Percentiles rank a stretch among this genome's conserved stretches.
Conservation (phyloP, 2,113 vertebrate genomes). For the Psettodes erumei region DNA sequence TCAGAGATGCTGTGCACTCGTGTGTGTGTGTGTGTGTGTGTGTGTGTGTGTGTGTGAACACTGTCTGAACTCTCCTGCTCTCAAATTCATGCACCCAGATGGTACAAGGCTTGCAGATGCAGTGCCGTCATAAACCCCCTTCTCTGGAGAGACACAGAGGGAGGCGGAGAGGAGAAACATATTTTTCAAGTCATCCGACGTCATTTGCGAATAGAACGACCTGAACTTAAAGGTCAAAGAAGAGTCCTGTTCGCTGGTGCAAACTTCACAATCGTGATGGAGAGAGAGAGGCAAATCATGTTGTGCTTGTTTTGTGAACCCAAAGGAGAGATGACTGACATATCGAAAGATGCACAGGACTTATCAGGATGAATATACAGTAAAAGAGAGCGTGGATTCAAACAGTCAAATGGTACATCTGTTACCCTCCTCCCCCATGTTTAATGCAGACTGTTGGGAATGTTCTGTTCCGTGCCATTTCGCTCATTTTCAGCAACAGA, state of each 20-base stretch:
- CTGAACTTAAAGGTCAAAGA: constrained; percentile 53
- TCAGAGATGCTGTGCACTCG: constrained; percentile 41
- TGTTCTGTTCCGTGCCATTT: background rate
- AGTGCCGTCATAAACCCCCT: constrained; percentile 44
- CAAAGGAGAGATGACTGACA: background rate
- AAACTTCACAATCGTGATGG: constrained; percentile 10
- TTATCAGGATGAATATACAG: constrained; percentile 5
- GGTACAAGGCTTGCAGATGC: constrained; percentile 71
- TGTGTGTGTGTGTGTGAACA: constrained; percentile 36
- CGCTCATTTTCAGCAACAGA: background rate
- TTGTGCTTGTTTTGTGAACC: background rate
- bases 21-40: constrained; percentile 28
- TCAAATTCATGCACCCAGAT: constrained; percentile 70
- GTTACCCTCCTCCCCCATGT: background rate
- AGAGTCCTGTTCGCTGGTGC: constrained; percentile 23
- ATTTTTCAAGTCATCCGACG: constrained; percentile 37
- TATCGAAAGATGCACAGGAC: background rate
- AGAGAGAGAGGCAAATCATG: background rate
- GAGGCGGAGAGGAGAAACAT: background rate
- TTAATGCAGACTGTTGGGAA: background rate
- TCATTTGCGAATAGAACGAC: constrained; percentile 32
- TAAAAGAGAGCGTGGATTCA: background rate
- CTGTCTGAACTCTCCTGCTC: constrained; percentile 61
- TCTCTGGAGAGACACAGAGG: constrained; percentile 35
- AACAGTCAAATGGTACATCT: background rate